Base-by-base conservation (phyloP, 2,797 vertebrate species). In the Dendrocincla tyrannina region DNA sequence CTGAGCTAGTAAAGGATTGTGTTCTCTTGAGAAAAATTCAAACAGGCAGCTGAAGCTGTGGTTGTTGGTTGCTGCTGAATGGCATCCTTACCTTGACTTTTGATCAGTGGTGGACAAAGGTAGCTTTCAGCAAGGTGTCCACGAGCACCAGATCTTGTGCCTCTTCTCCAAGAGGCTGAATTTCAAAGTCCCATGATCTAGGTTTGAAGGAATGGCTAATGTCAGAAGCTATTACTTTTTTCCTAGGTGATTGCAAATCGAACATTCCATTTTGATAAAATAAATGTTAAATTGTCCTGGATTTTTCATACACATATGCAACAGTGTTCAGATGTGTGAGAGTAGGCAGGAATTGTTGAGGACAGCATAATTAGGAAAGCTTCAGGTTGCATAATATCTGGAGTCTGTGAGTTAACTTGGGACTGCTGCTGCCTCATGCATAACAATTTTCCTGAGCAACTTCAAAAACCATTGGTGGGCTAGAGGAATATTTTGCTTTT, bases 371-470 rank as follows among this genome's bases (percentile, higher is more conserved):
- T 44, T 76, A 73, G 76, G 53, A 96, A 95, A 96, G 44, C 47
- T 82, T 92, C 78, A 87, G 27, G 60, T 72, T 96, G 86, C 90
- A 88, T 91, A 88, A 95, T 42, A 79, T 83, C 84, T 96, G 77
- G 60, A 73, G 41, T 55, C 84, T 85, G 75, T 7, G 27, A 86
- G 49, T 92, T 94, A 88, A 75, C 55, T 85, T 46, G 53, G 73
- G 53, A 66, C 63, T 93, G 73, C 64, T 94, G 50, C 73, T 92
- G 35, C 76, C 74, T 87, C 42, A 55, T 55, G 58, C 67, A 72
- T 92, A 75, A 88, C 39, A 75, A 73, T 89, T 91, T 88, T 91
- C 72, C 64, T 35, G 58, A 95, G 42, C 42, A 86, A 73, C 52
- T 86, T 77, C 18, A 6, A 28, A 86, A 88, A 81, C 39, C 55